Base-by-base conservation (phyloP, 1,140 invertebrate genomes). In the Cataglyphis hispanica region DNA sequence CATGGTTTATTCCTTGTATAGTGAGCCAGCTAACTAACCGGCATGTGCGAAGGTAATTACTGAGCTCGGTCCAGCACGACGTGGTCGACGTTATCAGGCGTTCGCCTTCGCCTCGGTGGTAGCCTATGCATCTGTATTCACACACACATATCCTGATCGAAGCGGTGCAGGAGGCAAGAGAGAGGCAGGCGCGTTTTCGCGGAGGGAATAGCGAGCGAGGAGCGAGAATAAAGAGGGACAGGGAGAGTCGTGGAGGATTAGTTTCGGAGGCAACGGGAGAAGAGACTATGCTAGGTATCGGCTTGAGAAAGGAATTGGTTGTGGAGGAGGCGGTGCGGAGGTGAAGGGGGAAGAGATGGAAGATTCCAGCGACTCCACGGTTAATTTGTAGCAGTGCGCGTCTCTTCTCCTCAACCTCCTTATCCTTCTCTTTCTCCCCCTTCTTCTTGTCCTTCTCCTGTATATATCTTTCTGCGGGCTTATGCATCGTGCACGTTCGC, bases 11-110 rank as follows among this genome's bases (percentile, higher is more conserved):
- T 81, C 27, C 16, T 37, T 40, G 70, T 69, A 64, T 8, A 81
- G 46, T 27, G 43, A 56, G 56, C 31, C 31, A 58, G 43, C 56
- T 85, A 70, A 63, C 70, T 80, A 76, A 89, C 63, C 56, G 58
- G 70, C 78, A 70, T 74, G 53, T 69, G 80, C 66, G 67, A 60
- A 85, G 75, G 84, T 91, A 90, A 91, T 91, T 91, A 90, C 88
- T 37, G 60, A 86, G 84, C 69, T 89, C 64, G 88, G 88, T 72
- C 81, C 58, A 74, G 85, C 67, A 50, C 78, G 61, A 85, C 56
- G 83, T 87, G 58, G 88, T 58, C 64, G 64, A 69, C 84, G 89
- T 91, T 91, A 91, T 91, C 89, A 88, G 89, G 53, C 85, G 43
- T 85, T 87, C 83, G 66, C 76, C 83, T 77, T 50, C 46, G 13